Evolutionary conservation across 2,113 vertebrate genomes (phyloP), one percentile per base, ranked within the genome.

Genomic region (Xerus inauris): DNA sequence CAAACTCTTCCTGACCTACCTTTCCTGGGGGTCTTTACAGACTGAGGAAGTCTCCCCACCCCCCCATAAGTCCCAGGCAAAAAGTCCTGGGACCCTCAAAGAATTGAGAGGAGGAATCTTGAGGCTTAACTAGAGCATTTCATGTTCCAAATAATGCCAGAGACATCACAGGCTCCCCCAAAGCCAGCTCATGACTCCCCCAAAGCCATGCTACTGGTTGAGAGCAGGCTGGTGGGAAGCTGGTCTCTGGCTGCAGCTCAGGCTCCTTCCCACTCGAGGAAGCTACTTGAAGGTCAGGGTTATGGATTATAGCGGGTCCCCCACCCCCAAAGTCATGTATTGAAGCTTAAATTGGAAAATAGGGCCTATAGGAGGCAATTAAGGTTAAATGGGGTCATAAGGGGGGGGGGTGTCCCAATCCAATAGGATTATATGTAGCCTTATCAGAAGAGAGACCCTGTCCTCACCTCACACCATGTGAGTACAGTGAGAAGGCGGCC

Each of bases 1-100:
- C 82, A 38, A 77, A 42, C 75, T 87, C 87, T 91, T 85, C 87
- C 77, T 83, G 79, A 79, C 89, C 89, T 5, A 57, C 90, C 91
- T 79, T 94, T 95, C 38, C 86, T 62, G 65, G 67, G 47, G 62
- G 10, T 35, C 45, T 77, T 32, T 2, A n/a, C 0, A 9, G 81
- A 35, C 87, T 40, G 42, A 64, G 72, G 80, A 71, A 67, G 71
- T 14, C 51, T 51, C 62, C 49, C 17, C 17, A 16, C 28, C 10
- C 38, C 22, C 32, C 10, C 38, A 54, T n/a, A 24, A 49, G 32
- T 22, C 20, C 85, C 49, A 77, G 51, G 72, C 62, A 72, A 67
- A 72, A 30, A 67, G 49, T 19, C 73, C 26, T 45, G 35, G 8
- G 14, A 47, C 77, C 49, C 57, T 64, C 42, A 54, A 32, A 71